A percentile compares a stretch with the other conserved stretches of the same genome.
Evolutionary conservation across 2,888 invertebrate genomes (phyloP).

Genomic region (Gymnosoma rotundatum): DNA sequence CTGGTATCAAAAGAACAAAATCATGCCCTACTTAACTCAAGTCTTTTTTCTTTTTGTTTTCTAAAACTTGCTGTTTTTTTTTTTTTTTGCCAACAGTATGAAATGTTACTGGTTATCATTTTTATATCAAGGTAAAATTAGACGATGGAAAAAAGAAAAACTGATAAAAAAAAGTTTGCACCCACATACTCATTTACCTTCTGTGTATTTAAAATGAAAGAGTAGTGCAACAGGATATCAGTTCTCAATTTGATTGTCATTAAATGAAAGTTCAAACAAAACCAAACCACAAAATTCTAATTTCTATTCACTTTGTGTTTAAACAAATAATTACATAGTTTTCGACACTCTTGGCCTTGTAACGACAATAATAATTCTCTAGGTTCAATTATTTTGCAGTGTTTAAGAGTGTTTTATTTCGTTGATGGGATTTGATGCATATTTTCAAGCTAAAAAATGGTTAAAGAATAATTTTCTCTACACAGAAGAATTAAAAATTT

Average conservation of each 20-base stretch:
- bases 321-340: constrained; percentile 15
- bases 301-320: constrained; percentile 5
- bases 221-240: neutral
- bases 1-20: neutral
- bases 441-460: too few relatives aligned
- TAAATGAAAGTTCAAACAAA: constrained; percentile 31
- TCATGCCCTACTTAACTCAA: constrained; percentile 11
- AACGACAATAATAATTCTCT: constrained; percentile 44
- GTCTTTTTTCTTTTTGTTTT: constrained; percentile 10
- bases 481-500: too few relatives aligned
- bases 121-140: constrained; percentile 22
- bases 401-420: neutral
- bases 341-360: constrained; percentile 33
- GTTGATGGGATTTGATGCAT: too few relatives aligned
- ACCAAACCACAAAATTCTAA: constrained; percentile 45
- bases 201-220: neutral
- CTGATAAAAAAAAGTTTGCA: neutral
- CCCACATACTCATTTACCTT: neutral
- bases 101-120: neutral
- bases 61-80: constrained; percentile 1
- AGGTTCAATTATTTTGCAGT: constrained; percentile 12
- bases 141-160: neutral
- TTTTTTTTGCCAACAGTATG: constrained; percentile 6
- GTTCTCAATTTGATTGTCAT: constrained; percentile 19
- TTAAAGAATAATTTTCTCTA: too few relatives aligned